These are phyloP conservation scores for Merodon equestris DNA, from an alignment of 2,888 invertebrate genomes.

Conservation along the genomic window DNA sequence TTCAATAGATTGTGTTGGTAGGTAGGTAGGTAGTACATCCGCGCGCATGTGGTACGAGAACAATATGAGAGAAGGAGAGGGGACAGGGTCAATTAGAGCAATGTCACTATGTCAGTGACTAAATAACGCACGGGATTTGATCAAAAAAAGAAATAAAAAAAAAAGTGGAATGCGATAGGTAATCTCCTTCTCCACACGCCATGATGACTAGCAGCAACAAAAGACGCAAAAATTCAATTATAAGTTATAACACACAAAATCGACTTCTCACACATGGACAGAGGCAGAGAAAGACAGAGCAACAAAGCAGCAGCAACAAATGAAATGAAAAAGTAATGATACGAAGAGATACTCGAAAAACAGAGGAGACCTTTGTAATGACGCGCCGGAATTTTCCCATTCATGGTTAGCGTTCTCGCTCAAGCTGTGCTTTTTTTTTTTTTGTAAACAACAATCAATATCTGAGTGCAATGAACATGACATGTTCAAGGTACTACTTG, in stretches of 20 bases:
- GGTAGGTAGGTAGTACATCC: no score
- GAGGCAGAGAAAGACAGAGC: no score
- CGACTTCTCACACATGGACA: background rate
- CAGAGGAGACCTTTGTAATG: slow-evolving; percentile 23
- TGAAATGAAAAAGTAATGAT: slow-evolving; percentile 1
- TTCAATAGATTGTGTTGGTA: slow-evolving; percentile 70
- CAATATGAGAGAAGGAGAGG: background rate
- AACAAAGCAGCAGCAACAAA: no score
- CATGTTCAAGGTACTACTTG: slow-evolving; percentile 53
- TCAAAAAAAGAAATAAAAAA: slow-evolving; percentile 22
- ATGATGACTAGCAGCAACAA: slow-evolving; percentile 33
- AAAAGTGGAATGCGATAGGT: slow-evolving; percentile 36
- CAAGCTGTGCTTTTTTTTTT: slow-evolving; percentile 12
- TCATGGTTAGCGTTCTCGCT: slow-evolving; percentile 38
- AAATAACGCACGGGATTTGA: slow-evolving; percentile 33
- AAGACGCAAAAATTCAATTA: slow-evolving; percentile 14
- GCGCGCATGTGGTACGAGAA: slow-evolving; percentile 9
- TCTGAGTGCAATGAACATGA: slow-evolving; percentile 59
- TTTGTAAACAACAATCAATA: slow-evolving; percentile 38
- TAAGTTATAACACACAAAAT: no score
- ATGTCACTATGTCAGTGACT: slow-evolving; percentile 54
- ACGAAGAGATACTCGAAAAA: background rate
- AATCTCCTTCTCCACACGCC: slow-evolving; percentile 22
- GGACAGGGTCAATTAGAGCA: slow-evolving; percentile 30
- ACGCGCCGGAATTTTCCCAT: slow-evolving; percentile 35